These are phyloP conservation scores for Hemichromis elongatus DNA, from an alignment of 2,113 vertebrate species.

Conservation along the genomic window DNA sequence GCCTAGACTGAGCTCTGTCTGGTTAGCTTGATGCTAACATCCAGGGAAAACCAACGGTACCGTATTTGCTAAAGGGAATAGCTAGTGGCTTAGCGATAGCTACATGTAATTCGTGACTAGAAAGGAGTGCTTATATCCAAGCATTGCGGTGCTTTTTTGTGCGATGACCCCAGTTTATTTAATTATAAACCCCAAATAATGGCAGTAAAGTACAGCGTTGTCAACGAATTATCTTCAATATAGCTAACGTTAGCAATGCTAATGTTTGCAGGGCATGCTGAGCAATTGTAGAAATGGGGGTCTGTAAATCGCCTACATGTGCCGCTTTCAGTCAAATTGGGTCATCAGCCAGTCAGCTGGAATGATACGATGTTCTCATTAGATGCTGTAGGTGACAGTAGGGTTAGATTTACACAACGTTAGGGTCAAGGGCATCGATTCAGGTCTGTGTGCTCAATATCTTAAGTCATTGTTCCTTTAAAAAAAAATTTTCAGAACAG, in stretches of 20 bases:
- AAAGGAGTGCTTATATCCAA: not conserved
- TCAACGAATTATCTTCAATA: not conserved
- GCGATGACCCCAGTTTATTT: not conserved
- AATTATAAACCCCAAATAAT: accelerated
- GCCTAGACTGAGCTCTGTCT: not conserved
- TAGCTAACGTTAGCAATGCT: constrained; percentile 23
- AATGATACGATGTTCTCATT: not conserved
- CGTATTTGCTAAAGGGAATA: constrained; percentile 6
- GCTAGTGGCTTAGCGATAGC: not conserved
- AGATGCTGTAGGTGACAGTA: not conserved
- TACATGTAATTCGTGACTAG: not conserved
- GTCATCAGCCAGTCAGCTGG: constrained; percentile 22
- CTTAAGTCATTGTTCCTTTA: not conserved
- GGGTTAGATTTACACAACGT: not conserved
- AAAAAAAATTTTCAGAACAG: too few relatives aligned
- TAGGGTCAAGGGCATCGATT: not conserved
- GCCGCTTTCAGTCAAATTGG: constrained; percentile 1
- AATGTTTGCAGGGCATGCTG: constrained; percentile 16
- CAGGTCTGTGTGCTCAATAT: not conserved
- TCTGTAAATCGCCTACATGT: not conserved
- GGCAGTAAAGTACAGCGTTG: not conserved
- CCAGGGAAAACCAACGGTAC: constrained; percentile 23
- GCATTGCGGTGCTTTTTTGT: not conserved
- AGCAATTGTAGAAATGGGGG: not conserved
- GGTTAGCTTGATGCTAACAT: constrained; percentile 55